A percentile compares a stretch with the other conserved stretches of the same genome.
Conservation (phyloP, 2,113 vertebrate species). For the Oncorhynchus keta region DNA sequence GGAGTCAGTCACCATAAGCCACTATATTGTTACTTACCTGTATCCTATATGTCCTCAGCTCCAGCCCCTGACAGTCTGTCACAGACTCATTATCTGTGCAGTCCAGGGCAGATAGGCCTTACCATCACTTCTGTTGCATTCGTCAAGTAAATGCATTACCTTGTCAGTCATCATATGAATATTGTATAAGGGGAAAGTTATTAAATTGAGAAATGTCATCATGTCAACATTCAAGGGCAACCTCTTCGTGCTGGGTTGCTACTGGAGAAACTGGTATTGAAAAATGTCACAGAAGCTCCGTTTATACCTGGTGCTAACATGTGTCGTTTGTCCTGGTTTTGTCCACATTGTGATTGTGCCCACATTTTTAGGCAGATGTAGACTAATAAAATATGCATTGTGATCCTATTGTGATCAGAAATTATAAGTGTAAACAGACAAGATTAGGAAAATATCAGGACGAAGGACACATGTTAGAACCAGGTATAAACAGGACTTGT, state of each 20-base stretch:
- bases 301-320: too few relatives aligned
- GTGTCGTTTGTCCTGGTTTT: too few relatives aligned
- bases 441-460: too few relatives aligned
- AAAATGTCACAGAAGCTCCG: too few relatives aligned
- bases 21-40: neutral
- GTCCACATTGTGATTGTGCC: too few relatives aligned
- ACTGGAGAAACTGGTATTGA: neutral
- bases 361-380: too few relatives aligned
- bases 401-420: too few relatives aligned
- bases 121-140: neutral
- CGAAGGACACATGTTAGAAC: too few relatives aligned
- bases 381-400: too few relatives aligned
- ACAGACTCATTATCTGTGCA: too few relatives aligned
- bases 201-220: neutral
- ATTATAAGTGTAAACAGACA: too few relatives aligned
- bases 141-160: neutral
- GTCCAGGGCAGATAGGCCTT: too few relatives aligned
- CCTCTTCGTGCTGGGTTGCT: neutral
- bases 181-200: neutral
- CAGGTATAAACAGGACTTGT: neutral
- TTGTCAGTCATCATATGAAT: constrained; percentile 15
- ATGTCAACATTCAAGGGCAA: constrained; percentile 3
- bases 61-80: neutral
- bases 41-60: neutral
- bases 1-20: neutral